Evolutionary conservation across 2,113 vertebrate species (phyloP).

Genomic region (Embiotoca jacksoni): DNA sequence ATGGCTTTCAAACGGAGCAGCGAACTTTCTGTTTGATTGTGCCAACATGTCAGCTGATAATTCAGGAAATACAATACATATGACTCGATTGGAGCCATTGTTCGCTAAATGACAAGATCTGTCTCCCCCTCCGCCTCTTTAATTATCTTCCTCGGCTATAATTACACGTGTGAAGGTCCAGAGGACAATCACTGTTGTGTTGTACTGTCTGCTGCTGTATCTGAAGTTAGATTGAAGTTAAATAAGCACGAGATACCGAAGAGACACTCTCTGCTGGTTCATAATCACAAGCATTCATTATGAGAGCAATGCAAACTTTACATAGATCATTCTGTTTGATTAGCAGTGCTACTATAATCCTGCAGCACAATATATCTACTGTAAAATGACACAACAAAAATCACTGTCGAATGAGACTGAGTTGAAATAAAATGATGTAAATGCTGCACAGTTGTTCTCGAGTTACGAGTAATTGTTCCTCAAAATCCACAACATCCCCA

Average conservation of each 20-base stretch:
- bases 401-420: too few relatives aligned
- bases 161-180: conserved; percentile 81
- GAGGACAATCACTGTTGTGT: conserved; percentile 73
- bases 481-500: conserved; percentile 46
- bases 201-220: conserved; percentile 55
- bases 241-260: conserved; percentile 54
- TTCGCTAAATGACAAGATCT: conserved; percentile 79
- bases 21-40: conserved; percentile 72
- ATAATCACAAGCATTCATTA: conserved; percentile 44
- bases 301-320: conserved; percentile 36
- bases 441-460: conserved; percentile 24
- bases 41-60: conserved; percentile 74
- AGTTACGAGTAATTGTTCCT: conserved; percentile 46
- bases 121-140: conserved; percentile 76
- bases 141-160: conserved; percentile 80
- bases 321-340: conserved; percentile 41
- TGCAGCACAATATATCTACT: neutral
- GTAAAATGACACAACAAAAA: conserved; percentile 1
- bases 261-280: conserved; percentile 27
- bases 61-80: conserved; percentile 69
- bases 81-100: conserved; percentile 77
- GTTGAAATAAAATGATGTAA: neutral
- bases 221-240: conserved; percentile 51
- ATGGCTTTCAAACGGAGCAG: conserved; percentile 40
- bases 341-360: conserved; percentile 8